Evolutionary conservation across 2,113 vertebrate genomes (phyloP), one percentile per base, ranked within the genome.

Genomic region (Trematocara marginatum): DNA sequence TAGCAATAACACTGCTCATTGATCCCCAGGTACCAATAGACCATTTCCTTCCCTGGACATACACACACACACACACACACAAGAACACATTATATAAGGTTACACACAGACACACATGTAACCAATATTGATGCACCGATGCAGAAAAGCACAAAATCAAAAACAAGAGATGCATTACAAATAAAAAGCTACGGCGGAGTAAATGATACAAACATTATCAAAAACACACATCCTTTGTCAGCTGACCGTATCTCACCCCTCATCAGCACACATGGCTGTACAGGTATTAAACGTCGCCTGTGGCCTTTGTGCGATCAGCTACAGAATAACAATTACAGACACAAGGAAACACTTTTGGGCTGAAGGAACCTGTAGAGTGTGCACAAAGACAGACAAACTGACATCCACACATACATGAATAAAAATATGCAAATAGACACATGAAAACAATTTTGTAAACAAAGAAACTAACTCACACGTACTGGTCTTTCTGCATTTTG

Each of bases 311-410:
- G 81, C 61, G 84, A 80, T 90, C 89, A 90, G 83, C 87, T 85
- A 86, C 69, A 89, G 59, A 89, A 93, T 86, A 83, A 93, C 87
- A 92, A 94, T 91, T 80, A 86, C 71, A 79, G 78, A 92, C 92
- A 94, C 84, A 90, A 34, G 80, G 90, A 92, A 94, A 86, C 82
- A 79, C 87, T 93, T 93, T 86, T 5, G 87, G 71, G 54, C 42
- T 42, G 16, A 38, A 88, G 64, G 54, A 81, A 23, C 59, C 11
- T 71, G 42, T 59, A 13, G 18, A 38, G 3, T 52, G 59, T 26
- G 8, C 10, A 11, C 45, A 82, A 26, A 38, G 23, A 82, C 57
- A 82, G 26, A 47, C 18, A 66, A 66, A 66, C 69, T 29, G 23
- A 76, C 53, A 64, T 26, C 88, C 76, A 74, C 35, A 29, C 56